Conservation (phyloP, 2,113 vertebrate species). For the Synodontis membranacea region DNA sequence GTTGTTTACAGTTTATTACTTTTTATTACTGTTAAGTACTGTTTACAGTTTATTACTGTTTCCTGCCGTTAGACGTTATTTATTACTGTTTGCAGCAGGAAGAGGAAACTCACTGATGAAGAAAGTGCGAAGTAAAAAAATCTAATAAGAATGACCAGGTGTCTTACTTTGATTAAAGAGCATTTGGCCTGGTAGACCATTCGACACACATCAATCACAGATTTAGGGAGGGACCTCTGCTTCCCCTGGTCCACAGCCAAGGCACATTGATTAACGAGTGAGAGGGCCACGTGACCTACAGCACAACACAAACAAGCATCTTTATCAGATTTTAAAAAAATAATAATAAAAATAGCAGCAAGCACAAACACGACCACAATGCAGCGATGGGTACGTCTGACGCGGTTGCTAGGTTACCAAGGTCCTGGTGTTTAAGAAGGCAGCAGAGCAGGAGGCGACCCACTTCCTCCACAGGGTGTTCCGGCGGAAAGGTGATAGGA, state of each 20-base stretch:
- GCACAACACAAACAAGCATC: neutral
- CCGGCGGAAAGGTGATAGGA: conserved; percentile 92
- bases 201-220: conserved; percentile 94
- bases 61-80: fast-evolving
- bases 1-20: neutral
- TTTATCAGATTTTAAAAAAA: neutral
- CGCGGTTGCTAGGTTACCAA: conserved; percentile 78
- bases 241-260: conserved; percentile 93
- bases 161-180: conserved; percentile 91
- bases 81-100: neutral
- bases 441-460: conserved; percentile 94
- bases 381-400: neutral
- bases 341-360: neutral
- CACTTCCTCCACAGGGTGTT: conserved; percentile 98
- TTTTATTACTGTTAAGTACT: no score
- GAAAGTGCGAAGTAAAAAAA: conserved; percentile 23
- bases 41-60: neutral
- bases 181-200: conserved; percentile 99
- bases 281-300: conserved; percentile 89
- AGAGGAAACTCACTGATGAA: neutral
- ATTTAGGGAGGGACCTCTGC: conserved; percentile 88
- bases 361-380: neutral
- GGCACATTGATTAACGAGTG: conserved; percentile 86
- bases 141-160: neutral
- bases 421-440: conserved; percentile 96